phyloP scores from a whole-genome alignment of 2,888 invertebrate species.

The Eristalis tenax region DNA sequence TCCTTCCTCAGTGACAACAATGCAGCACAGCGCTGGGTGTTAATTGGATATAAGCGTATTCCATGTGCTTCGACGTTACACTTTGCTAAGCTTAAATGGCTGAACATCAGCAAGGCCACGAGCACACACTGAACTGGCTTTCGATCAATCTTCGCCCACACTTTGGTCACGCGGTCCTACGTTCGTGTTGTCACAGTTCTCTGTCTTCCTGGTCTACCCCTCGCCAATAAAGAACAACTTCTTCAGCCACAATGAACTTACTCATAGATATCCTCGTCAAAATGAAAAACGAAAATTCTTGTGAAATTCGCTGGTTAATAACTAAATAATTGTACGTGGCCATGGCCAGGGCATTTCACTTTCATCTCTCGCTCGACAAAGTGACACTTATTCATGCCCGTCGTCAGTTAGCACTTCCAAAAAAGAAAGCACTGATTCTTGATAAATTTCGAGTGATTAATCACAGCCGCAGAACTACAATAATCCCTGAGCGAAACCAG shows the following conservation, averaged over 20 bases:
- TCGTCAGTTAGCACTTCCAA: constrained; percentile 8
- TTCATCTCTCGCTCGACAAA: constrained; percentile 14
- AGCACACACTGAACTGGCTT: background rate
- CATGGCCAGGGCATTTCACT: background rate
- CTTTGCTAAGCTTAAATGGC: background rate
- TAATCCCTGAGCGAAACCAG: constrained; percentile 41
- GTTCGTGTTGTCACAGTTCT: no score
- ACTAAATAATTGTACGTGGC: background rate
- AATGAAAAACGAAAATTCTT: background rate
- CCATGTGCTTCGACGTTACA: background rate
- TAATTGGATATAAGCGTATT: constrained; percentile 46
- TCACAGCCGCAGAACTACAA: constrained; percentile 1
- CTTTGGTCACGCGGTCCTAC: no score
- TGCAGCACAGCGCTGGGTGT: background rate
- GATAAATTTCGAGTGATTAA: background rate
- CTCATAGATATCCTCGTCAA: no score
- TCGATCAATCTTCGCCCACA: background rate
- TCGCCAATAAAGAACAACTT: no score
- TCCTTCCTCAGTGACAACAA: background rate
- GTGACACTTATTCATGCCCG: constrained; percentile 2
- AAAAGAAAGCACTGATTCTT: constrained; percentile 5
- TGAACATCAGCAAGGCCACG: background rate
- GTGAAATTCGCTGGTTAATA: background rate
- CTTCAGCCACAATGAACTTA: no score
- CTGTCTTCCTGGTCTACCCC: no score